phyloP scores from a whole-genome alignment of 2,113 vertebrate genomes.

The Bubo bubo region DNA sequence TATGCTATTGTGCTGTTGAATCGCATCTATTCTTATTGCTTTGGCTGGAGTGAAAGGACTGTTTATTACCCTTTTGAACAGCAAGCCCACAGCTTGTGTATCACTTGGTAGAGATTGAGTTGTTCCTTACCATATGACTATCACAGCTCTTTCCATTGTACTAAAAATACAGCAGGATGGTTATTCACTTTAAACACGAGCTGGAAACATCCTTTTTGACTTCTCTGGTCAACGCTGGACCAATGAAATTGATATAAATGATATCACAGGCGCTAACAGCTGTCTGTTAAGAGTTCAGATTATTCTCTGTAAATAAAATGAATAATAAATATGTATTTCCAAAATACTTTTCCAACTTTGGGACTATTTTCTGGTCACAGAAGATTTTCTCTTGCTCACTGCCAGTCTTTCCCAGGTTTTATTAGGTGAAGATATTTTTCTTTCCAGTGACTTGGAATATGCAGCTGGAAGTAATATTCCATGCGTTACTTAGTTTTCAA shows the following conservation, averaged over 20 bases:
- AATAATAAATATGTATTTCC: background rate
- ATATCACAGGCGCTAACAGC: background rate
- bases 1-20: accelerated
- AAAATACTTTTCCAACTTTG: background rate
- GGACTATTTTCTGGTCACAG: background rate
- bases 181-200: background rate
- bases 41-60: background rate
- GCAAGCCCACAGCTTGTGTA: background rate
- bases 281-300: background rate
- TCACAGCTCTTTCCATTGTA: background rate
- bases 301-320: background rate
- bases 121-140: background rate
- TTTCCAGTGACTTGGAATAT: background rate
- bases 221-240: background rate
- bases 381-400: background rate
- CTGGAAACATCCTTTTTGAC: background rate
- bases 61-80: background rate
- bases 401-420: background rate
- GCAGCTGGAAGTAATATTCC: background rate
- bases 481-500: background rate
- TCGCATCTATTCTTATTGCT: background rate
- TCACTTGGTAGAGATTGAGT: background rate
- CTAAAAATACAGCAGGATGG: background rate
- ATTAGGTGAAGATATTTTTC: background rate
- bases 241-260: background rate